A percentile compares a stretch with the other conserved stretches of the same genome.
These are phyloP conservation scores for Virgularia gustaviana DNA, from an alignment of 92 coral and sea anemone species.

Conservation along the genomic window DNA sequence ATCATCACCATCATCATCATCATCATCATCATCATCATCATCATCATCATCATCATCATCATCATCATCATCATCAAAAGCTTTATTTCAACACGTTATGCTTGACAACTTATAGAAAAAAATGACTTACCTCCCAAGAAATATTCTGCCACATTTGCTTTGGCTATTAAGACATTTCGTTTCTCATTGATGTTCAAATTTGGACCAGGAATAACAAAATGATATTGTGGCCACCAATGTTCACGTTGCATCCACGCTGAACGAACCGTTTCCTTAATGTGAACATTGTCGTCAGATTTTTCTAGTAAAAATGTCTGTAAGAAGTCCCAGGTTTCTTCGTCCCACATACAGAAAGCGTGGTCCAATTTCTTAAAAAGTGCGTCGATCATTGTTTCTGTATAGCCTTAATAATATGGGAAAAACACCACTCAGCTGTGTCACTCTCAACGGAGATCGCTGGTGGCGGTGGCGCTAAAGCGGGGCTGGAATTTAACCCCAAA, in stretches of 20 bases:
- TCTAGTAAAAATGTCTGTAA: slow-evolving; percentile 24
- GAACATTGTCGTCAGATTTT: slow-evolving; percentile 16
- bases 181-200: slow-evolving; percentile 17
- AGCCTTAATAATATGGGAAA: not conserved
- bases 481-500: too few species aligned
- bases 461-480: too few species aligned
- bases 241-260: slow-evolving; percentile 69
- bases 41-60: too few species aligned
- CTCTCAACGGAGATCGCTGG: too few species aligned
- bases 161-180: slow-evolving; percentile 40
- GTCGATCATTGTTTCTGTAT: slow-evolving; percentile 17
- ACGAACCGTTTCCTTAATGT: slow-evolving; percentile 26
- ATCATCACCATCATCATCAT: not conserved
- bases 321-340: slow-evolving; percentile 55
- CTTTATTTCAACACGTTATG: too few species aligned
- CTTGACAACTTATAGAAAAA: not conserved
- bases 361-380: slow-evolving; percentile 76
- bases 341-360: slow-evolving; percentile 61
- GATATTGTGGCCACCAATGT: slow-evolving; percentile 94
- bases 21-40: too few species aligned
- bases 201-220: slow-evolving; percentile 56
- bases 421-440: not conserved
- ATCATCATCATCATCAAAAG: too few species aligned
- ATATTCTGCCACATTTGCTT: slow-evolving; percentile 60
- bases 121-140: slow-evolving; percentile 61